Conservation (phyloP, 2,888 invertebrate genomes). For the Hirtodrosophila confusa region DNA sequence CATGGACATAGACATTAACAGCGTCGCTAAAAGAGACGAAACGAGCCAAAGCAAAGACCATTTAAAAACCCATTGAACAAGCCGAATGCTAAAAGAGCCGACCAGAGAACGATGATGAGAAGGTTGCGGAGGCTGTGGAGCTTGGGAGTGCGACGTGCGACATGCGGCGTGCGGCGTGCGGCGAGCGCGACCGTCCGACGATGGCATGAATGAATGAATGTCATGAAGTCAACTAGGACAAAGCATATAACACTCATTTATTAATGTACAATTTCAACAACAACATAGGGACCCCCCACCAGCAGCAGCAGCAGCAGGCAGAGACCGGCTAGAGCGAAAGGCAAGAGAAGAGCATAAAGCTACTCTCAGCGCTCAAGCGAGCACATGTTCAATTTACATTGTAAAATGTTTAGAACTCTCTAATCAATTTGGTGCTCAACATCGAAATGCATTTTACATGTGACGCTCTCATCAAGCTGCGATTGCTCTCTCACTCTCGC, state of each 20-base stretch:
- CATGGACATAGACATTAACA: constrained; percentile 30
- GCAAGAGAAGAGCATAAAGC: constrained; percentile 23
- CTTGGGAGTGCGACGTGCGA: constrained; percentile 2
- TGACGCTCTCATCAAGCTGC: constrained; percentile 36
- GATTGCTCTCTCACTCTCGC: background rate
- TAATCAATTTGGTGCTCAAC: constrained; percentile 60
- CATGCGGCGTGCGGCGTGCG: constrained; percentile 7
- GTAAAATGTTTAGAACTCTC: constrained; percentile 56
- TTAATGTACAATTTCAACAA: constrained; percentile 74
- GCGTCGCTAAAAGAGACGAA: constrained; percentile 34
- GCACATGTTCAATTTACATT: constrained; percentile 56
- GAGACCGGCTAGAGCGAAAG: constrained; percentile 49
- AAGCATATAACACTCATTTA: constrained; percentile 79
- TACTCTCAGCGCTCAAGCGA: constrained; percentile 18
- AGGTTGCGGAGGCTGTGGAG: constrained; percentile 5
- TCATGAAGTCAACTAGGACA: constrained; percentile 80
- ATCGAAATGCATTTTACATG: constrained; percentile 47
- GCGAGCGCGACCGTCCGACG: constrained; percentile 33
- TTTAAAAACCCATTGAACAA: constrained; percentile 68
- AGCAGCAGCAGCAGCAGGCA: constrained; percentile 14
- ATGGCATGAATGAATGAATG: constrained; percentile 76
- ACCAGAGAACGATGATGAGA: constrained; percentile 16
- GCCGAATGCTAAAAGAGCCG: constrained; percentile 39
- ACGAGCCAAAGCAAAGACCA: constrained; percentile 43
- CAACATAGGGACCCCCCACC: constrained; percentile 36